Base-by-base conservation (phyloP, 2,113 vertebrate genomes). In the Tenrec ecaudatus region DNA sequence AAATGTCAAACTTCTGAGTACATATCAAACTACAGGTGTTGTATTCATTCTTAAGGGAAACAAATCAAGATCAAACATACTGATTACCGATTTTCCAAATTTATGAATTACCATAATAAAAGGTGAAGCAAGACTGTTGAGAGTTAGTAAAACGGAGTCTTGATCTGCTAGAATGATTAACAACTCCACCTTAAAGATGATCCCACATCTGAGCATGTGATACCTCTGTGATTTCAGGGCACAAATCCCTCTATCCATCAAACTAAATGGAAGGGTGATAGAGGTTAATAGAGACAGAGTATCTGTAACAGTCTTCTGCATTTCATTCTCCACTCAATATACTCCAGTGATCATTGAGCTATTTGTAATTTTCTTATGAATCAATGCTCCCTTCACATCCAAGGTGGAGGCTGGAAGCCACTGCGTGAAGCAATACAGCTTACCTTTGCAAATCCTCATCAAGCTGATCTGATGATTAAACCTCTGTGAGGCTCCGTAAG, bases 271-370 rank as follows among this genome's bases (percentile, higher is more conserved):
- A 97, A 97, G 95, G 81, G 85, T 95, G 85, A 95, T 19, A 73
- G 11, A 95, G 91, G 94, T 95, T 97, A 97, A 97, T 40, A 96
- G 85, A 97, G 86, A 96, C 0, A 11, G 82, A 97, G 93, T 58
- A 91, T 78, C 93, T 87, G 60, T 86, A 95, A 96, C 0, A 94
- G 85, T 91, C 69, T 95, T 86, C 68, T 93, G 84, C 91, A 95
- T 92, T 97, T 95, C 93, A 96, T 92, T 79, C 93, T 79, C 92
- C 7, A 95, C 25, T 47, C 27, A 96, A 2, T 71, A 96, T 27
- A 87, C 95, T 88, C 64, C 81, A 87, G 1, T 0, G 2, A 92
- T 84, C 94, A 94, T 1, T 73, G 31, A 96, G 31, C 80, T 94
- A 43, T 85, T 62, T 82, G 29, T 69, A 88, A 95, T 93, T 87